Evolutionary conservation across 2,888 invertebrate species (phyloP).

Genomic region (Gortyna flavago): DNA sequence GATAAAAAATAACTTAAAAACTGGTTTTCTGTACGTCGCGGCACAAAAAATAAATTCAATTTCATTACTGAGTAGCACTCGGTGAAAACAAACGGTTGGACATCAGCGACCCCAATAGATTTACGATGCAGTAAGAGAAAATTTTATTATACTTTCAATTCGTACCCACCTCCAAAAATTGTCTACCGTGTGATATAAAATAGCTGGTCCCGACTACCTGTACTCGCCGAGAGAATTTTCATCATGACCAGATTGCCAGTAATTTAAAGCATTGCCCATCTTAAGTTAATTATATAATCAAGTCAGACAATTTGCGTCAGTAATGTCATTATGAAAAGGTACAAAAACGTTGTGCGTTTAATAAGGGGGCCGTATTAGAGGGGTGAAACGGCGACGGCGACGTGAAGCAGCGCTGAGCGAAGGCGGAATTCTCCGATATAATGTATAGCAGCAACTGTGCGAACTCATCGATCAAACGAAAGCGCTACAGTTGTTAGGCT

Average conservation of each 20-base stretch:
- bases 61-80: slow-evolving; percentile 57
- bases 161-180: slow-evolving; percentile 71
- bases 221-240: slow-evolving; percentile 69
- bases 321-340: slow-evolving; percentile 79
- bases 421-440: slow-evolving; percentile 73
- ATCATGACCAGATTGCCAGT: slow-evolving; percentile 74
- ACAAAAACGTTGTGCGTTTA: slow-evolving; percentile 76
- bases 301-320: slow-evolving; percentile 78
- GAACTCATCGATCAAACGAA: slow-evolving; percentile 84
- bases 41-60: slow-evolving; percentile 62
- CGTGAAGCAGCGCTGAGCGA: slow-evolving; percentile 63
- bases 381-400: slow-evolving; percentile 37
- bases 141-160: slow-evolving; percentile 84
- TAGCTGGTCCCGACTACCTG: slow-evolving; percentile 56
- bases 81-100: slow-evolving; percentile 77
- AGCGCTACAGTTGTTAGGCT: slow-evolving; percentile 65
- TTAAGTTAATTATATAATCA: slow-evolving; percentile 80
- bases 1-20: slow-evolving; percentile 28
- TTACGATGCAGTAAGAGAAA: slow-evolving; percentile 79
- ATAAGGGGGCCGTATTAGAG: slow-evolving; percentile 71
- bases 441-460: slow-evolving; percentile 79
- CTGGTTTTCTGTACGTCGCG: slow-evolving; percentile 8
- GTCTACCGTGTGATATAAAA: slow-evolving; percentile 72
- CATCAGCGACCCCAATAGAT: slow-evolving; percentile 78
- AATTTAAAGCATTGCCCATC: slow-evolving; percentile 77